phyloP scores from a whole-genome alignment of 2,113 vertebrate species.

The Engystomops pustulosus region DNA sequence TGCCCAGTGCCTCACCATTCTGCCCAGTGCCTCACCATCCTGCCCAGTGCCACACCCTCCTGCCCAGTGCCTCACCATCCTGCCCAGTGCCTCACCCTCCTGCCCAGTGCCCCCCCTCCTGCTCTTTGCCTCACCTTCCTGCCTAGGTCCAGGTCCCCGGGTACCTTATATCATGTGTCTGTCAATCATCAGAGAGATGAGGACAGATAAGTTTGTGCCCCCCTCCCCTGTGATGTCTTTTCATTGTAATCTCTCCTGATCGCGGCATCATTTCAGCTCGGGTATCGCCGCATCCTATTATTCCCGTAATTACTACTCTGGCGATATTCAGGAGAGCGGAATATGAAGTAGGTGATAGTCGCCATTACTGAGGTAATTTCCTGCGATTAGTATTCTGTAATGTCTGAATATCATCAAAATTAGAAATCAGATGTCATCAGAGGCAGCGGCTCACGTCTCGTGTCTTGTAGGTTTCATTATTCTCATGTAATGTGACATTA shows the following conservation, averaged over 20 bases:
- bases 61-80: no score
- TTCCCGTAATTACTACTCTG: background rate
- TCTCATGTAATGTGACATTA: background rate
- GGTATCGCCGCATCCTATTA: background rate
- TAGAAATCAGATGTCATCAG: background rate
- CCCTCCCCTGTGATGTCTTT: background rate
- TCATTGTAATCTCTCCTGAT: background rate
- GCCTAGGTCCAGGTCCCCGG: no score
- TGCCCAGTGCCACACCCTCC: no score
- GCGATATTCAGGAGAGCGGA: background rate
- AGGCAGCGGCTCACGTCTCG: background rate
- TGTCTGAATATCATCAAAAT: background rate
- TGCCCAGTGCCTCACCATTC: no score
- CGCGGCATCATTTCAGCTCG: background rate
- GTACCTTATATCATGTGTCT: no score
- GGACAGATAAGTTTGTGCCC: background rate
- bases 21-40: no score
- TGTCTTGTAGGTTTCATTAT: background rate
- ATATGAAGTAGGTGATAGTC: background rate
- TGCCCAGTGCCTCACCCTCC: no score
- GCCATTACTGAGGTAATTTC: background rate
- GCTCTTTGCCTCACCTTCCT: no score
- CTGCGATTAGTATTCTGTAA: constrained; percentile 2
- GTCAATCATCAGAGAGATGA: background rate
- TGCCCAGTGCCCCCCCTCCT: no score